Percentiles rank a stretch among this genome's conserved stretches.
phyloP scores from a whole-genome alignment of 2,113 vertebrate species.

The Illadopsis cleaveri region DNA sequence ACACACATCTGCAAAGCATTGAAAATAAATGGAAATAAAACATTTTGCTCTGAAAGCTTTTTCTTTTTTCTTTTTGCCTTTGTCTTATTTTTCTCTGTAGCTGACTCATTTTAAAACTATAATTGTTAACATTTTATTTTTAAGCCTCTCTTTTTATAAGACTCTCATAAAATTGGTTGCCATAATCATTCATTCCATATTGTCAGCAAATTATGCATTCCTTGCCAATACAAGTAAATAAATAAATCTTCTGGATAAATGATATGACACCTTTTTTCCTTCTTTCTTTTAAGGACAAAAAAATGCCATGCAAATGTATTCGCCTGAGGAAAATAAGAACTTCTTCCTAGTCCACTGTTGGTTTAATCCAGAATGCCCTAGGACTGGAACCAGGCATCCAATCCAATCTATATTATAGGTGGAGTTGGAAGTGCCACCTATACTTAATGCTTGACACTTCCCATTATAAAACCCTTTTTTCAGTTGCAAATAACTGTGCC shows the following conservation, averaged over 20 bases:
- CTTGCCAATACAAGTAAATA: conserved; percentile 26
- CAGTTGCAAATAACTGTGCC: conserved; percentile 19
- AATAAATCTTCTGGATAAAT: conserved; percentile 35
- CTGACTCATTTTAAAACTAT: conserved; percentile 70
- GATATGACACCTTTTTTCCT: neutral
- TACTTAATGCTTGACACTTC: conserved; percentile 53
- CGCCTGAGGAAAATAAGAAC: neutral
- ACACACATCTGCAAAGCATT: conserved; percentile 72
- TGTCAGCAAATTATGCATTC: conserved; percentile 25
- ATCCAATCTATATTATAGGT: conserved; percentile 15
- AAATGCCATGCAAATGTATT: neutral
- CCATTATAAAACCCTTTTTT: conserved; percentile 36
- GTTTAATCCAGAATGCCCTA: conserved; percentile 7
- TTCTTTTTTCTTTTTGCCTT: conserved; percentile 53
- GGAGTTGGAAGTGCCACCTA: conserved; percentile 53
- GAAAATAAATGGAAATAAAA: conserved; percentile 74
- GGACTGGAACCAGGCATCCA: conserved; percentile 15
- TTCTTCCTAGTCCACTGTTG: neutral
- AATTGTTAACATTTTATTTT: conserved; percentile 58
- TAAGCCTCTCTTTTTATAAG: conserved; percentile 32
- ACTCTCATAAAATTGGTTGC: conserved; percentile 30
- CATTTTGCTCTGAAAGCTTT: conserved; percentile 57
- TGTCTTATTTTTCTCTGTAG: conserved; percentile 67
- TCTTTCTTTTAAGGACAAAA: conserved; percentile 16
- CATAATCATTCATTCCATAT: conserved; percentile 25